A percentile compares a stretch with the other conserved stretches of the same genome.
Conservation (phyloP, 2,888 invertebrate genomes). For the Athripsodes cinereus region DNA sequence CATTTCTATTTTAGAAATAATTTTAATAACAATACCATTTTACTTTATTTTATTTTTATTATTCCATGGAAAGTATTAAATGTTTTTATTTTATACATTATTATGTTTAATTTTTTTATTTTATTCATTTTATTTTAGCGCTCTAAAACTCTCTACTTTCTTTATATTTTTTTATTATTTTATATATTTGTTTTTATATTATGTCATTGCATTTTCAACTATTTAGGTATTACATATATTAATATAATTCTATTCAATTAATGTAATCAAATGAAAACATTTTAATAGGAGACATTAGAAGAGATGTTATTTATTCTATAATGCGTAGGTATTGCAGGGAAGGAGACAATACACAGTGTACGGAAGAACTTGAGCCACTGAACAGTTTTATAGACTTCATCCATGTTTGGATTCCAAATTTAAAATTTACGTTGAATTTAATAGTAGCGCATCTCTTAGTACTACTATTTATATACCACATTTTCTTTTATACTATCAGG, state of each 20-base stretch:
- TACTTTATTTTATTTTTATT: slow-evolving; percentile 12
- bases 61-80: slow-evolving; percentile 5
- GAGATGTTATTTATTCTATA: not conserved
- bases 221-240: not conserved
- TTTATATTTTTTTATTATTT: slow-evolving; percentile 10
- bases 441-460: no score
- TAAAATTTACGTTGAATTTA: no score
- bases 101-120: slow-evolving; percentile 6
- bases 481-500: no score
- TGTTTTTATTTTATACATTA: not conserved
- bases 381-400: no score
- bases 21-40: slow-evolving; percentile 12
- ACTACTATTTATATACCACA: no score
- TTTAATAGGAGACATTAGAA: not conserved
- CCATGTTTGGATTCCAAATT: no score
- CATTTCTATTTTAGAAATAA: slow-evolving; percentile 3
- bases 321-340: no score
- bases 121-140: slow-evolving; percentile 6
- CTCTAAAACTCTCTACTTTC: slow-evolving; percentile 11
- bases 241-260: no score
- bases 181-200: slow-evolving; percentile 4
- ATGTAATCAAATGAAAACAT: not conserved
- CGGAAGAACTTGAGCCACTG: no score
- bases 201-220: not conserved
- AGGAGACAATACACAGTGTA: no score